Evolutionary conservation across 2,888 invertebrate species (phyloP).

Genomic region (Xestia ashworthii): DNA sequence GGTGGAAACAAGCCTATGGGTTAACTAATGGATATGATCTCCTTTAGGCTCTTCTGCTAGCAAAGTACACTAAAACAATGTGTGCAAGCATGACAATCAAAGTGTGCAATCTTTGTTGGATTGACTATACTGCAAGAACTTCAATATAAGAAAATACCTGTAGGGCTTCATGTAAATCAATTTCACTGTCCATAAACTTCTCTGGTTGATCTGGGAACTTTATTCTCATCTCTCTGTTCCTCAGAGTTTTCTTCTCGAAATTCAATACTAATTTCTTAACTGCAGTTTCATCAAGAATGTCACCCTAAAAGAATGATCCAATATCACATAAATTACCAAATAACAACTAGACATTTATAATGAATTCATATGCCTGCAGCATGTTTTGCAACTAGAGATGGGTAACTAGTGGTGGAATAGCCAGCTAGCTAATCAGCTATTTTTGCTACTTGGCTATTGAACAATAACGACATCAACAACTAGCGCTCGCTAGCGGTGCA

Average conservation of each 20-base stretch:
- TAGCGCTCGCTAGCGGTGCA: too few relatives aligned
- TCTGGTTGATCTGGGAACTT: slow-evolving; percentile 99
- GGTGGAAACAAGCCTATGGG: too few relatives aligned
- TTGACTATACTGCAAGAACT: background rate
- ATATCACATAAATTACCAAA: background rate
- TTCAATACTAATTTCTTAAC: slow-evolving; percentile 97
- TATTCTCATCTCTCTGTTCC: slow-evolving; percentile 99
- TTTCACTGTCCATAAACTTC: slow-evolving; percentile 99
- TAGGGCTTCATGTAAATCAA: slow-evolving; percentile 97
- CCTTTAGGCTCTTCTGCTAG: background rate
- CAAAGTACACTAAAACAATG: background rate
- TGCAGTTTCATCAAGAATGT: slow-evolving; percentile 96
- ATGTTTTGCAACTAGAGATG: background rate
- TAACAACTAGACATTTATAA: background rate
- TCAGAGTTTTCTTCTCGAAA: slow-evolving; percentile 98
- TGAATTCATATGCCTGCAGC: background rate
- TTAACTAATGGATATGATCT: background rate
- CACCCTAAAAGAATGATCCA: slow-evolving; percentile 90
- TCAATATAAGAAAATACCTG: slow-evolving; percentile 89
- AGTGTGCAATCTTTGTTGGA: background rate
- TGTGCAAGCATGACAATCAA: background rate
- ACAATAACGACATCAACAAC: too few relatives aligned
- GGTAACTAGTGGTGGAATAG: too few relatives aligned
- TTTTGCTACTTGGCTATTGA: too few relatives aligned
- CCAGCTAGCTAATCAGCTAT: too few relatives aligned